Base-by-base conservation (phyloP, 1,140 invertebrate species). In the fruit fly (Drosophila melanogaster) region DNA sequence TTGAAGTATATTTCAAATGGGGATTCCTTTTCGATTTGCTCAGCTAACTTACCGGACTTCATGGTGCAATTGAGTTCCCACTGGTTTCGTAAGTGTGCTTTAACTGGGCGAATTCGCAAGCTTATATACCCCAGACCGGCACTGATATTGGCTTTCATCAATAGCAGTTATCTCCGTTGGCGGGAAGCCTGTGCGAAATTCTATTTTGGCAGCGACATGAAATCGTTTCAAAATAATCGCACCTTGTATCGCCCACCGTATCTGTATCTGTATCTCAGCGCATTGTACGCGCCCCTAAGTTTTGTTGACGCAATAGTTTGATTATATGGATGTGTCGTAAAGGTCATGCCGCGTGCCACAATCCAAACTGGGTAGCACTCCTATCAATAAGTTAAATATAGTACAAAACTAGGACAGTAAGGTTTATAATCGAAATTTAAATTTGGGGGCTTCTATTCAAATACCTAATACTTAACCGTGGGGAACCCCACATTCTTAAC, bases 1-100 rank as follows among this genome's bases (percentile, higher is more conserved):
- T 22, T 22, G 19, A 22, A 22, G 19, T 43, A 30, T 12, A 19
- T 26, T 22, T 1, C n/a, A 41, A 19, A 46, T 37, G 3, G 24
- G 22, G 11, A 14, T 4, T 8, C 14, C 22, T 7, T 6, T 5
- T 0, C 15, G 19, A 14, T 8, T 8, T 12, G 33, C 49, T 30
- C 8, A 15, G n/a, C 8, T 37, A 26, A 83, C 79, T 83, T 65
- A 83, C 79, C 46, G 53, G 64, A 17, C 62, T 79, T 83, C 79
- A 83, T 83, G 24, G 51, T 70, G 67, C 43, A 41, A 51, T 44
- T 73, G 53, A 30, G 30, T 46, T 55, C 12, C 19, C 50, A 66
- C 38, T 67, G 35, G n/a, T 67, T 19, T 50, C 55, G 55, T 54
- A 70, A 75, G 51, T 83, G 69, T 83, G 56, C 26, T 58, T 40